Percentiles rank a stretch among this genome's conserved stretches.
phyloP scores from a whole-genome alignment of 2,888 invertebrate species.

The Drosophila cyrtoloma region DNA sequence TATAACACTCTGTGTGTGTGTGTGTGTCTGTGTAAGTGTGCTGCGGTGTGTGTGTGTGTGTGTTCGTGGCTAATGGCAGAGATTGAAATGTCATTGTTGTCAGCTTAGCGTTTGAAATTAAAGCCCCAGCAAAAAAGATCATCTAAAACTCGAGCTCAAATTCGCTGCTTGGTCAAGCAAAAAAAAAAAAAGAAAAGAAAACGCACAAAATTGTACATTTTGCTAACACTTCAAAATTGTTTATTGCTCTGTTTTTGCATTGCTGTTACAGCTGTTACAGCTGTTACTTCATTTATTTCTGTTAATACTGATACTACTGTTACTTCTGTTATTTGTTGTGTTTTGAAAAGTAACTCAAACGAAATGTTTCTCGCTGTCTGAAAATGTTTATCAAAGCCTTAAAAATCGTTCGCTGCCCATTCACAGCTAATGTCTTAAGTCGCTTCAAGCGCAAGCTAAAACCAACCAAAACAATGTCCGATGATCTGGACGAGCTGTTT shows the following conservation, averaged over 20 bases:
- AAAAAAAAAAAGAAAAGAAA: slow-evolving; percentile 10
- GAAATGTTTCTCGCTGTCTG: slow-evolving; percentile 8
- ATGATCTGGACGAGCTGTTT: slow-evolving; percentile 72
- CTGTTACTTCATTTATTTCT: slow-evolving; percentile 28
- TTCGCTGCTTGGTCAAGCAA: slow-evolving; percentile 30
- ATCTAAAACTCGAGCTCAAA: slow-evolving; percentile 29
- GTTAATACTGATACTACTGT: slow-evolving; percentile 21
- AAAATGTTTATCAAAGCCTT: slow-evolving; percentile 36
- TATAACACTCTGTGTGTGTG: slow-evolving; percentile 22
- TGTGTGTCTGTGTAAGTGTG: background rate
- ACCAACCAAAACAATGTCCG: slow-evolving; percentile 61
- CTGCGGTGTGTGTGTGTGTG: slow-evolving; percentile 9
- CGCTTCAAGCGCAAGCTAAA: slow-evolving; percentile 63
- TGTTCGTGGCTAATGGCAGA: slow-evolving; percentile 49
- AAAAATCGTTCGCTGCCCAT: slow-evolving; percentile 33
- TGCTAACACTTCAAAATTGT: slow-evolving; percentile 45
- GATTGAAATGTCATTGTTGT: slow-evolving; percentile 78
- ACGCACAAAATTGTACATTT: slow-evolving; percentile 31
- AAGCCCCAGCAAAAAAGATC: slow-evolving; percentile 51
- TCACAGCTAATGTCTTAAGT: slow-evolving; percentile 74
- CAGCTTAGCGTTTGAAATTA: slow-evolving; percentile 67
- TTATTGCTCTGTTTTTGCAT: slow-evolving; percentile 20
- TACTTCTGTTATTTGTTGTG: slow-evolving; percentile 39
- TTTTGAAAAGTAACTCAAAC: slow-evolving; percentile 41
- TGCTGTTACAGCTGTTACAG: slow-evolving; percentile 26